These are phyloP conservation scores for Cephus cinctus DNA, from an alignment of 1,140 invertebrate genomes.

Conservation along the genomic window DNA sequence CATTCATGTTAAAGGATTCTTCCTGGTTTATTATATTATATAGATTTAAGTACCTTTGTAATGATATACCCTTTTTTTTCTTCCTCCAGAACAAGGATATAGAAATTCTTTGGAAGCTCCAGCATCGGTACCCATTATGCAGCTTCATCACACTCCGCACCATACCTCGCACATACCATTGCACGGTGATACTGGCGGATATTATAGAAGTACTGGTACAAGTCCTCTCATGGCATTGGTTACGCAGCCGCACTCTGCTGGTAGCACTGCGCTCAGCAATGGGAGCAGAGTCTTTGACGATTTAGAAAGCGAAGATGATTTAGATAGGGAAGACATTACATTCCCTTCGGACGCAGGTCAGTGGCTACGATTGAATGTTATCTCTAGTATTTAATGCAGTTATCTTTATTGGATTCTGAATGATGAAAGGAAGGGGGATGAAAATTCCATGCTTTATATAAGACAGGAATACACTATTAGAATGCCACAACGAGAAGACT, in stretches of 20 bases:
- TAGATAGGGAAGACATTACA: slow-evolving; percentile 82
- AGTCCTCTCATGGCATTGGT: slow-evolving; percentile 57
- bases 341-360: slow-evolving; percentile 75
- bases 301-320: slow-evolving; percentile 88
- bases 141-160: slow-evolving; percentile 43
- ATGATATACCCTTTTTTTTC: slow-evolving; percentile 5
- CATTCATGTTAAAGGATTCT: too few relatives aligned
- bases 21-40: too few relatives aligned
- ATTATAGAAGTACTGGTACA: slow-evolving; percentile 51
- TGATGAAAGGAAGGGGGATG: too few relatives aligned
- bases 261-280: slow-evolving; percentile 59
- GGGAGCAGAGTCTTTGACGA: slow-evolving; percentile 73
- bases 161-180: slow-evolving; percentile 42
- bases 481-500: too few relatives aligned
- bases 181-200: slow-evolving; percentile 44
- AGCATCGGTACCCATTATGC: slow-evolving; percentile 40
- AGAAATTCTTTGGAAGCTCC: slow-evolving; percentile 48
- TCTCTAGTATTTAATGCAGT: slow-evolving; percentile 12
- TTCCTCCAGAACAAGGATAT: slow-evolving; percentile 43
- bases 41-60: too few relatives aligned
- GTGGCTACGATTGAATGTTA: slow-evolving; percentile 26
- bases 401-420: too few relatives aligned
- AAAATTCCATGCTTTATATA: too few relatives aligned
- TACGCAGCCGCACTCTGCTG: slow-evolving; percentile 51
- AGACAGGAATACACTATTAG: too few relatives aligned